Evolutionary conservation across 2,797 vertebrate genomes (phyloP).

Genomic region (Knipowitschia caucasica): DNA sequence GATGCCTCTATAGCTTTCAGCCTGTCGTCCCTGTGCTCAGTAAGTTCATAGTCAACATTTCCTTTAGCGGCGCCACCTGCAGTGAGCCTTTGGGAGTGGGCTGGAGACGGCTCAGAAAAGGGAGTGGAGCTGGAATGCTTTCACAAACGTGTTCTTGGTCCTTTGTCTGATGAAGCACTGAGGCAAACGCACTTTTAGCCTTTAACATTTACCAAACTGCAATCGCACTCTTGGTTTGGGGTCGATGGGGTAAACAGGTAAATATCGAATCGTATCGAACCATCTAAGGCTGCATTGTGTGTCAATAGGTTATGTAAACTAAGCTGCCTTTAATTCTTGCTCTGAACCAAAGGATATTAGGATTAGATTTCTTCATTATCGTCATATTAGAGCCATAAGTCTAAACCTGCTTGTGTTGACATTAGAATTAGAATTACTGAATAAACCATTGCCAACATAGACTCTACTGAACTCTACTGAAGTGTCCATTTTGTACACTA

Average conservation of each 20-base stretch:
- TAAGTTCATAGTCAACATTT: slow-evolving; percentile 49
- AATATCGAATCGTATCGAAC: background rate
- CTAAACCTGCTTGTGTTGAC: slow-evolving; percentile 6
- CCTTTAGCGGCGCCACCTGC: slow-evolving; percentile 30
- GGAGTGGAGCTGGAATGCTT: slow-evolving; percentile 24
- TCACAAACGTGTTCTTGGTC: slow-evolving; percentile 11
- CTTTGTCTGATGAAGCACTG: background rate
- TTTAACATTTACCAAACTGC: background rate
- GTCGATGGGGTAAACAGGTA: background rate
- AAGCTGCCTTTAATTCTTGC: background rate
- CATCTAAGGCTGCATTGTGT: background rate
- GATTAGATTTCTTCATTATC: slow-evolving; percentile 15
- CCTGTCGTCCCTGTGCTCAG: slow-evolving; percentile 38
- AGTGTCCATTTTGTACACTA: too few species aligned
- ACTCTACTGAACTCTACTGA: background rate
- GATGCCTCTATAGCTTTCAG: too few species aligned
- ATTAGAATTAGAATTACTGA: slow-evolving; percentile 15
- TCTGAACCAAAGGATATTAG: slow-evolving; percentile 11
- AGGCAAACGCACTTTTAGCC: background rate
- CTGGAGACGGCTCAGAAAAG: slow-evolving; percentile 31
- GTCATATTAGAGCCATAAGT: slow-evolving; percentile 4
- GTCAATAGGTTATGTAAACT: background rate
- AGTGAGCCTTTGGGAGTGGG: slow-evolving; percentile 33
- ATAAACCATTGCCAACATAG: slow-evolving; percentile 20
- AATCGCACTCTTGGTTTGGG: background rate